Evolutionary conservation across 2,888 invertebrate genomes (phyloP).

Genomic region (Mayetiola destructor): DNA sequence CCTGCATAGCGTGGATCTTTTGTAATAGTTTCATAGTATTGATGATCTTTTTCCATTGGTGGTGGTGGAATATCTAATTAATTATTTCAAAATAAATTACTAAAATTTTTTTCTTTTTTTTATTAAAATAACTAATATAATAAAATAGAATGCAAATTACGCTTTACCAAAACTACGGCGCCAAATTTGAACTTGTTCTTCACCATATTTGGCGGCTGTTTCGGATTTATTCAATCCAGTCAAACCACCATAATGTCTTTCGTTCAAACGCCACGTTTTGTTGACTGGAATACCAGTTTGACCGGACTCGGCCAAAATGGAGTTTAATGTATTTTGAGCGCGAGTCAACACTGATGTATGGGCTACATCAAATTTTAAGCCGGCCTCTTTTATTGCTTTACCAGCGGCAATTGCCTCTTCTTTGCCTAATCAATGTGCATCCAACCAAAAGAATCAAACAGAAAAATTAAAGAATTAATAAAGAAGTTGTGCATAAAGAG

Average conservation of each 20-base stretch:
- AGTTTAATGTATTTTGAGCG: conserved; percentile 56
- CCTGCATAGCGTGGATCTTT: conserved; percentile 59
- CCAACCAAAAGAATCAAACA: not conserved
- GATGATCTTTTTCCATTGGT: conserved; percentile 59
- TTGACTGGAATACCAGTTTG: conserved; percentile 51
- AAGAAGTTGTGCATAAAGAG: not conserved
- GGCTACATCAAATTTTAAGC: conserved; percentile 60
- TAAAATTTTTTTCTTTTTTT: too few species aligned
- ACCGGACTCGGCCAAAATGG: conserved; percentile 50
- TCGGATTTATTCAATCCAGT: conserved; percentile 76
- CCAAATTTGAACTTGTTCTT: conserved; percentile 75
- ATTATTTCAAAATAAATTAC: too few species aligned
- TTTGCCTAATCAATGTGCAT: conserved; percentile 23
- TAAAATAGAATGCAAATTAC: too few species aligned
- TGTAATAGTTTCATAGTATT: conserved; percentile 58
- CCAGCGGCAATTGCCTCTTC: conserved; percentile 41
- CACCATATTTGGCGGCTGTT: conserved; percentile 73
- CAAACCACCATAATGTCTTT: conserved; percentile 75
- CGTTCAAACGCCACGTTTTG: conserved; percentile 72
- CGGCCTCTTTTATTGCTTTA: conserved; percentile 52
- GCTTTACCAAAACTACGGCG: conserved; percentile 68
- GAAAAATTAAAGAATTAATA: not conserved
- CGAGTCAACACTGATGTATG: conserved; percentile 68
- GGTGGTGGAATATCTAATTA: conserved; percentile 51
- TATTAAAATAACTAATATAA: too few species aligned